Evolutionary conservation across 2,888 invertebrate species (phyloP).

Genomic region (Acholoe squamosa): DNA sequence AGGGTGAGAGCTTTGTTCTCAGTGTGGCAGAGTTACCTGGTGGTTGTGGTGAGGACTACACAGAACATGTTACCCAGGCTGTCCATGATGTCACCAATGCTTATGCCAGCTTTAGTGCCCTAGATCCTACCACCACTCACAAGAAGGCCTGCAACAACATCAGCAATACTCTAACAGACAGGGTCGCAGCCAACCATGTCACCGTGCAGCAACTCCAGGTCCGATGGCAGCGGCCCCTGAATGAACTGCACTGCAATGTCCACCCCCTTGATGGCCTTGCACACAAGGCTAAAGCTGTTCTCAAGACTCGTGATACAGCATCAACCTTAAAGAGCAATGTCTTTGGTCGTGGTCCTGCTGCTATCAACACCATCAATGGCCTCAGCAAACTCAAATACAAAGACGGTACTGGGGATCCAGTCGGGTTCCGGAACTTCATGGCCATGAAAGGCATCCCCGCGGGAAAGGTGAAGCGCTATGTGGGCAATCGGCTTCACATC

Average conservation of each 20-base stretch:
- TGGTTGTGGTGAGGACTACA: too few species aligned
- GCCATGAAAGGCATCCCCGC: background rate
- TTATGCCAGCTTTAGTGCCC: too few species aligned
- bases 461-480: background rate
- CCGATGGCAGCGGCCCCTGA: background rate
- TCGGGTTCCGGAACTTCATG: background rate
- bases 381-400: background rate
- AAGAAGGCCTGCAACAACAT: background rate
- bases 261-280: background rate
- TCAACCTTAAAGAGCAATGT: too few species aligned
- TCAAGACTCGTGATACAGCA: background rate
- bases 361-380: background rate
- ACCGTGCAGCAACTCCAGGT: background rate
- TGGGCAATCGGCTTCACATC: conserved; percentile 12
- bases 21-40: too few species aligned
- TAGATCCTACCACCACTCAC: too few species aligned
- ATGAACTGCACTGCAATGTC: background rate
- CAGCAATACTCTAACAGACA: background rate
- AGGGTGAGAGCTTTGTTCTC: too few species aligned
- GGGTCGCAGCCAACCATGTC: background rate
- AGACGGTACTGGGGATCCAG: background rate
- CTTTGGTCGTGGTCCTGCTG: background rate
- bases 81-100: too few species aligned
- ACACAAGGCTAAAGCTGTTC: background rate
- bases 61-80: too few species aligned